Evolutionary conservation across 2,888 invertebrate species (phyloP), one percentile per base, ranked within the genome.

Genomic region (Rhagophthalmus giganteus): DNA sequence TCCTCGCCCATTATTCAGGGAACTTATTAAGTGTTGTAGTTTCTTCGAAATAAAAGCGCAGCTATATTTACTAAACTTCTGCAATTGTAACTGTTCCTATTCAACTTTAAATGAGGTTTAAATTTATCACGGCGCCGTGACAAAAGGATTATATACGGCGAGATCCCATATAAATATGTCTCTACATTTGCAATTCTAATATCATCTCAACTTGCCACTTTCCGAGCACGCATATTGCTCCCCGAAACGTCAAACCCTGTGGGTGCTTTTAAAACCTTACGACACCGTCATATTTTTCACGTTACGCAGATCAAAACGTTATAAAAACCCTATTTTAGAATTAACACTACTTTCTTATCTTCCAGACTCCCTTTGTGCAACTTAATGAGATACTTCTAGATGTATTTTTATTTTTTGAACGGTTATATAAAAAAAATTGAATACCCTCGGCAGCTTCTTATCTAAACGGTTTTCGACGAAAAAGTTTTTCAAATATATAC

Each of bases 131-230:
- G 35, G 51, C 47, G 49, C 51, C 35, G 47, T 58, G 59, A 61
- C 61, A 61, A 59, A 61, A 61, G 59, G 61, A 60, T 62, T 59
- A 60, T 20, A 20, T 20, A 20, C 7, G 20, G 3, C 50, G 55
- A 50, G 51, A 44, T 42, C 59, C 52, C 54, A 60, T 56, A 62
- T 58, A 62, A 59, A 62, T 61, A 59, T 61, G 59, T 64, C 59
- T 57, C 52, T 52, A 52, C 62, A 65, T 68, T 67, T 64, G 66
- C 65, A 69, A 66, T 66, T 66, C 67, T 67, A 67, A 68, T 67
- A 60, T 52, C 53, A 54, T 60, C 58, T 61, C 61, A 59, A 63
- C 61, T 61, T 61, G 58, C 57, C 54, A 57, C 54, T 62, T 58
- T 57, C 59, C 49, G 52, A 55, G 55, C 54, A 66, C 62, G 64